Conservation (phyloP, 1,140 invertebrate species). For the Whitmania pigra region DNA sequence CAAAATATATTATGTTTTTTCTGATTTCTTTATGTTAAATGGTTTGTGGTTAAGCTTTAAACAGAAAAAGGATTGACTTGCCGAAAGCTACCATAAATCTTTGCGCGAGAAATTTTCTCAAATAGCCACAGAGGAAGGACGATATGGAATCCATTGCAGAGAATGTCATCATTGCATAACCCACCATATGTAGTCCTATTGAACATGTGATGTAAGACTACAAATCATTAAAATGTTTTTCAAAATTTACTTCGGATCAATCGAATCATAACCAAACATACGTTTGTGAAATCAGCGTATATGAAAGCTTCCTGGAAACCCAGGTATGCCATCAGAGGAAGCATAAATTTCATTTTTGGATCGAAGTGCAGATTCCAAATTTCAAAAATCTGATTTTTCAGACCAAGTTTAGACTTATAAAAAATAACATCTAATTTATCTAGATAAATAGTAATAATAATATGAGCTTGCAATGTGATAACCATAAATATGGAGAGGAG, state of each 20-base stretch:
- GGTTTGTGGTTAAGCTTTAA: no score
- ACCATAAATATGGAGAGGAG: constrained; percentile 36
- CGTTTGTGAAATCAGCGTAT: constrained; percentile 38
- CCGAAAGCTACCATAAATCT: neutral
- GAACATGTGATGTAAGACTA: constrained; percentile 20
- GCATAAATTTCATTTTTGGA: constrained; percentile 34
- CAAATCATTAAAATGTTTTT: neutral
- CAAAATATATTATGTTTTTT: no score
- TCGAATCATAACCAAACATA: constrained; percentile 20
- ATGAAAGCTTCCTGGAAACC: constrained; percentile 39
- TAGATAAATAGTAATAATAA: constrained; percentile 33
- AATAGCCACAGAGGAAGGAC: constrained; percentile 11
- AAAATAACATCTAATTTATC: constrained; percentile 34
- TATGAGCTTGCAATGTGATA: constrained; percentile 27
- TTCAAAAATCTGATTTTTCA: constrained; percentile 12
- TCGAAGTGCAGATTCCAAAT: constrained; percentile 30
- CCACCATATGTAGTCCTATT: constrained; percentile 21
- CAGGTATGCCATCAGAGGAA: constrained; percentile 36
- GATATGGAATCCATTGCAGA: neutral
- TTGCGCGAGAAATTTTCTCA: neutral
- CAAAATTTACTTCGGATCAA: neutral
- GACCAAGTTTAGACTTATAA: constrained; percentile 8
- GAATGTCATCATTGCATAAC: constrained; percentile 21
- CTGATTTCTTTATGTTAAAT: no score
- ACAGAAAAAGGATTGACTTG: neutral